A percentile compares a stretch with the other conserved stretches of the same genome.
phyloP scores from a whole-genome alignment of 2,113 vertebrate genomes.

The Syrmaticus mikado region DNA sequence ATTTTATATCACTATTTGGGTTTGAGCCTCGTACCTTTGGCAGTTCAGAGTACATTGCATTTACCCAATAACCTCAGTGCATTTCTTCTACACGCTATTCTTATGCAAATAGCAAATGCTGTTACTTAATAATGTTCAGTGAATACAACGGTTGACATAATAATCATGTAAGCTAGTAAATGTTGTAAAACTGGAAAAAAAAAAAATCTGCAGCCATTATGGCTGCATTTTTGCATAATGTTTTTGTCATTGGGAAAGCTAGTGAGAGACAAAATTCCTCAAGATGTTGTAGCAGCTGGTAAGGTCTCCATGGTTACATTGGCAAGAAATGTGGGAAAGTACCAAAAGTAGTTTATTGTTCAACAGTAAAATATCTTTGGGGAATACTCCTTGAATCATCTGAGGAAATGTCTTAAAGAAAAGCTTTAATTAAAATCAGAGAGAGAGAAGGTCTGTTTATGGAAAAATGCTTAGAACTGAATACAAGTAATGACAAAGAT shows the following conservation, averaged over 20 bases:
- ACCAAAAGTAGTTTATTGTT: neutral
- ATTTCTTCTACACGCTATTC: neutral
- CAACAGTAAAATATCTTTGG: neutral
- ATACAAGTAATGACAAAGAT: neutral
- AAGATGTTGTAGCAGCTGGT: constrained; percentile 22
- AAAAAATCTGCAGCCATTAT: neutral
- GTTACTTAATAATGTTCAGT: neutral
- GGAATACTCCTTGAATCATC: neutral
- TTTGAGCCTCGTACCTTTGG: neutral
- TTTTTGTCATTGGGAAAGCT: neutral
- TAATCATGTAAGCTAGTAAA: neutral
- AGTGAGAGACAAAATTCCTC: neutral
- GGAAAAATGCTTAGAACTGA: neutral
- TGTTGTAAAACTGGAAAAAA: neutral
- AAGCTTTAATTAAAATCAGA: constrained; percentile 1
- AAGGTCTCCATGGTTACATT: constrained; percentile 34
- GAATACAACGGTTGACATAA: neutral
- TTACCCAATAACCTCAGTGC: neutral
- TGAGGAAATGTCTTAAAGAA: neutral
- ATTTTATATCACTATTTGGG: neutral
- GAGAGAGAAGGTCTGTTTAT: neutral
- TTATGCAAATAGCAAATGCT: neutral
- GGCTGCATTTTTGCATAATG: neutral
- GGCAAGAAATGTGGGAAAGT: neutral
- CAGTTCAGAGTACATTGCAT: neutral